A percentile compares a stretch with the other conserved stretches of the same genome.
phyloP scores from a whole-genome alignment of 2,888 invertebrate genomes.

The Drosophila testacea region DNA sequence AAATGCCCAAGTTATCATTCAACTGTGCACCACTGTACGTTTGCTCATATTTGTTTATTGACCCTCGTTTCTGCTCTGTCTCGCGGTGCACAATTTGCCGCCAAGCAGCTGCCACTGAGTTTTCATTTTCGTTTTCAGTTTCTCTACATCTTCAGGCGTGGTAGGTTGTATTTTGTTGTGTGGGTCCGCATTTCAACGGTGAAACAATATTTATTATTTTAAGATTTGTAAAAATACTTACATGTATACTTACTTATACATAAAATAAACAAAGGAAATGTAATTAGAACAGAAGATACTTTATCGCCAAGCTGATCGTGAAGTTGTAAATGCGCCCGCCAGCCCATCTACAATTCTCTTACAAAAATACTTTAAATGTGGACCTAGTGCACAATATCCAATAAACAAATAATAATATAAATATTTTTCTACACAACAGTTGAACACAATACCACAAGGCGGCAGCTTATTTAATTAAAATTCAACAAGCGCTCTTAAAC shows the following conservation, averaged over 20 bases:
- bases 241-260: neutral
- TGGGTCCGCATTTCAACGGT: conserved; percentile 6
- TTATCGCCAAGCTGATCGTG: neutral
- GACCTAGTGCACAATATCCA: neutral
- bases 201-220: conserved; percentile 4
- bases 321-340: neutral
- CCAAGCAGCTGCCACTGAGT: conserved; percentile 32
- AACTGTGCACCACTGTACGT: conserved; percentile 10
- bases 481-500: conserved; percentile 21
- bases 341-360: neutral
- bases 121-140: conserved; percentile 46
- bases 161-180: conserved; percentile 38
- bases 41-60: conserved; percentile 23
- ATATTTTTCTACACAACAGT: conserved; percentile 3
- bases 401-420: conserved; percentile 3
- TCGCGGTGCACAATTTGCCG: conserved; percentile 25
- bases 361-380: conserved; percentile 3
- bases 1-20: neutral
- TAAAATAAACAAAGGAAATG: neutral
- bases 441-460: conserved; percentile 1
- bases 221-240: conserved; percentile 17
- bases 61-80: conserved; percentile 14
- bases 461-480: conserved; percentile 31
- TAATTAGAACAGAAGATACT: neutral
- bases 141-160: conserved; percentile 51